Evolutionary conservation across 1,140 invertebrate genomes (phyloP).

Genomic region (Leptestheria dahalacensis): DNA sequence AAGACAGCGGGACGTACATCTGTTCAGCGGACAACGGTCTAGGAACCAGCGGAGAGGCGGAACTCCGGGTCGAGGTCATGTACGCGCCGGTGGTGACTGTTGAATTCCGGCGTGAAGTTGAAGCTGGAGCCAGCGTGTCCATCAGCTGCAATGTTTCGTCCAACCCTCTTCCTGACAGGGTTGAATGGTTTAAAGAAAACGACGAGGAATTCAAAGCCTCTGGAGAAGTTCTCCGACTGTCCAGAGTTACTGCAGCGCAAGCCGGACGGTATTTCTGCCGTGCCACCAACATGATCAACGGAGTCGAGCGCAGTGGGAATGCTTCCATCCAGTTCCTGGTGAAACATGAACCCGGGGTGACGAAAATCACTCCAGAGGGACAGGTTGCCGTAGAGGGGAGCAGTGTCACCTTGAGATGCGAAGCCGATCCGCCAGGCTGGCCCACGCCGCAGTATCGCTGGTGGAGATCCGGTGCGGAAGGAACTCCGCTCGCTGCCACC

Average conservation of each 20-base stretch:
- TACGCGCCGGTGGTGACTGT: conserved; percentile 53
- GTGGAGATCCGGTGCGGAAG: conserved; percentile 56
- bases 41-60: conserved; percentile 51
- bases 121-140: conserved; percentile 63
- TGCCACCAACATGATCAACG: conserved; percentile 51
- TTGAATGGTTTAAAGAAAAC: conserved; percentile 75
- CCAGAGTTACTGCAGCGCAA: conserved; percentile 57
- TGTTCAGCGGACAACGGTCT: conserved; percentile 73
- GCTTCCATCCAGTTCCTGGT: conserved; percentile 63
- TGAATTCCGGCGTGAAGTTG: conserved; percentile 43
- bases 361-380: conserved; percentile 61
- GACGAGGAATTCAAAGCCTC: conserved; percentile 64
- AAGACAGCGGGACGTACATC: conserved; percentile 66
- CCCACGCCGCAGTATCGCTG: conserved; percentile 69
- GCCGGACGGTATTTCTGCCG: conserved; percentile 73
- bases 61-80: conserved; percentile 66
- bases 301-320: conserved; percentile 51
- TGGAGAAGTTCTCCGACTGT: conserved; percentile 54
- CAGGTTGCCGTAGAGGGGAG: conserved; percentile 71
- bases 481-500: conserved; percentile 35
- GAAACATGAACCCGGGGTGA: conserved; percentile 70
- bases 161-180: conserved; percentile 58
- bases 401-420: conserved; percentile 67
- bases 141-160: conserved; percentile 74
- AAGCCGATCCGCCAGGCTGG: conserved; percentile 71